Evolutionary conservation across 2,113 vertebrate genomes (phyloP).

Genomic region (Saccopteryx bilineata): DNA sequence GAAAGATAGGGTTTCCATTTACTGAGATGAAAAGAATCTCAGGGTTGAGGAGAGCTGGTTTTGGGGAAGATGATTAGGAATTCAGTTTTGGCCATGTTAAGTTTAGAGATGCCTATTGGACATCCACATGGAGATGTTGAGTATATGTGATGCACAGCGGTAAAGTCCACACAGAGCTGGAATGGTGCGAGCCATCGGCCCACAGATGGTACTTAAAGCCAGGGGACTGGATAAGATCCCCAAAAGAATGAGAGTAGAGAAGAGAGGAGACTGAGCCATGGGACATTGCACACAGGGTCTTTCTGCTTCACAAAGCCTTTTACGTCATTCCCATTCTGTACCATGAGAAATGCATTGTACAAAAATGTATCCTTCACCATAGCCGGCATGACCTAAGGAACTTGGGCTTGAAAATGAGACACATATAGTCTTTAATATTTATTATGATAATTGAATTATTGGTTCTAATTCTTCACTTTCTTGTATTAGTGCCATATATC

Average conservation of each 20-base stretch:
- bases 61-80: neutral
- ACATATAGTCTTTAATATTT: neutral
- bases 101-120: neutral
- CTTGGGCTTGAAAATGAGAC: neutral
- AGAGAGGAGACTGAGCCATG: neutral
- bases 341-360: neutral
- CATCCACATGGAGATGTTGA: neutral
- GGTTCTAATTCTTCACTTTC: slow-evolving; percentile 22
- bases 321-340: neutral
- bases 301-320: neutral
- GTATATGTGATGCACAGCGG: neutral
- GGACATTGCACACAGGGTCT: no score
- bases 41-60: neutral
- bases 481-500: neutral
- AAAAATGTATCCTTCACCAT: neutral
- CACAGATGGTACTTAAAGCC: neutral
- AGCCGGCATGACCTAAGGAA: neutral
- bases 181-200: neutral
- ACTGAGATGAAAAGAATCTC: neutral
- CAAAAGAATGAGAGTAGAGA: neutral
- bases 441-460: neutral
- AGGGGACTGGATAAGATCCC: neutral
- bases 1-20: neutral
- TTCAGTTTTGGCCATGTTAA: neutral
- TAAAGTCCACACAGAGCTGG: neutral